Evolutionary conservation across 1,140 invertebrate genomes (phyloP).

Genomic region (Adelges cooleyi): DNA sequence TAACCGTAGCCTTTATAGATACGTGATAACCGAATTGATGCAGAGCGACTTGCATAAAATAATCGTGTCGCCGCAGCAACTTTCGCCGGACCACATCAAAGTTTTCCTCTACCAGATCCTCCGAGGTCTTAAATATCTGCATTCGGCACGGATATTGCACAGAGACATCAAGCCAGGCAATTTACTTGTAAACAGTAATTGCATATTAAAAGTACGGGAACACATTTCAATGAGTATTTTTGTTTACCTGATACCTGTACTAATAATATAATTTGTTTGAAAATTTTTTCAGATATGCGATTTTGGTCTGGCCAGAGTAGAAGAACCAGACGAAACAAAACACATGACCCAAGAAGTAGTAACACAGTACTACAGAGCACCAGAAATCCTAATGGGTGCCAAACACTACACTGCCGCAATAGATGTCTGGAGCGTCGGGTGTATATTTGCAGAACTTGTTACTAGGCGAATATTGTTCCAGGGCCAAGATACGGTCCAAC

Average conservation of each 20-base stretch:
- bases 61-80: slow-evolving; percentile 95
- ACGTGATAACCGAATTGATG: slow-evolving; percentile 97
- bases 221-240: no score
- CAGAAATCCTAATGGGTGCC: slow-evolving; percentile 96
- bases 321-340: slow-evolving; percentile 80
- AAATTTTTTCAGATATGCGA: slow-evolving; percentile 74
- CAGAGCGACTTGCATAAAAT: slow-evolving; percentile 99
- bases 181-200: slow-evolving; percentile 95
- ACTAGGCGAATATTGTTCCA: slow-evolving; percentile 94
- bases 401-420: slow-evolving; percentile 93
- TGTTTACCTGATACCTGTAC: neutral
- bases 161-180: slow-evolving; percentile 99
- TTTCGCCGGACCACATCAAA: slow-evolving; percentile 98
- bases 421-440: slow-evolving; percentile 98
- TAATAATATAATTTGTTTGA: neutral
- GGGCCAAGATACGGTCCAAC: slow-evolving; percentile 85
- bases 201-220: slow-evolving; percentile 76
- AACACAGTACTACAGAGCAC: slow-evolving; percentile 97
- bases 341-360: slow-evolving; percentile 99
- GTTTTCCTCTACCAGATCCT: slow-evolving; percentile 99
- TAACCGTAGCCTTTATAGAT: slow-evolving; percentile 55
- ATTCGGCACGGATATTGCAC: slow-evolving; percentile 93
- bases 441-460: slow-evolving; percentile 95
- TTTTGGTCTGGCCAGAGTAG: slow-evolving; percentile 87
- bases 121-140: slow-evolving; percentile 94